Evolutionary conservation across 2,888 invertebrate genomes (phyloP).

Genomic region (Cryptus viduatorius): DNA sequence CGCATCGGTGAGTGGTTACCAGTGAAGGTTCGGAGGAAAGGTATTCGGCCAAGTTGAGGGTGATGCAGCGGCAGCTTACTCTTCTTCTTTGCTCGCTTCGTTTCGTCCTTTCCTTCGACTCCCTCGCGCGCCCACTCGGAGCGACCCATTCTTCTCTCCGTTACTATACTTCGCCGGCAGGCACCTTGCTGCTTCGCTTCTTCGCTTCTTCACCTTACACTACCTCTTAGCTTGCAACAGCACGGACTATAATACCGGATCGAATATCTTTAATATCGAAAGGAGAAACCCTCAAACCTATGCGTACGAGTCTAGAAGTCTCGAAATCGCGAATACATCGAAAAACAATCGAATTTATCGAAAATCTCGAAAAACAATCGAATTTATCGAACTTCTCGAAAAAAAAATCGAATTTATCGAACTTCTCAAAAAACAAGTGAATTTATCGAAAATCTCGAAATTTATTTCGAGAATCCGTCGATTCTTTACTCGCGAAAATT

Average conservation of each 20-base stretch:
- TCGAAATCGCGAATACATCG: background rate
- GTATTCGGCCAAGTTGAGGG: slow-evolving; percentile 81
- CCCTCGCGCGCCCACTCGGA: slow-evolving; percentile 46
- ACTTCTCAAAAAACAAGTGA: too few species aligned
- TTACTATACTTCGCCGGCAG: slow-evolving; percentile 25
- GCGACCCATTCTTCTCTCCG: slow-evolving; percentile 36
- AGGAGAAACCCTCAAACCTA: slow-evolving; percentile 14
- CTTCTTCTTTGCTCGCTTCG: slow-evolving; percentile 65
- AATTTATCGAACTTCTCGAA: too few species aligned
- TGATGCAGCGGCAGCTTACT: slow-evolving; percentile 74
- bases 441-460: too few species aligned
- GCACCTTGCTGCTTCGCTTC: slow-evolving; percentile 19
- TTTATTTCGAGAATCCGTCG: too few species aligned
- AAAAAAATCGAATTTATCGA: too few species aligned
- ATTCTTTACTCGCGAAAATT: too few species aligned
- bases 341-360: too few species aligned
- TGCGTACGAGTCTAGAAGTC: background rate
- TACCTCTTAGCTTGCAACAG: slow-evolving; percentile 41
- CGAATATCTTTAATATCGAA: slow-evolving; percentile 32
- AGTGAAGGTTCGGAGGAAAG: slow-evolving; percentile 76
- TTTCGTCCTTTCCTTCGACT: slow-evolving; percentile 60
- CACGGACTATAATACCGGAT: slow-evolving; percentile 21
- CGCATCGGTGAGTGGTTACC: slow-evolving; percentile 76
- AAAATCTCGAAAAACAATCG: too few species aligned
- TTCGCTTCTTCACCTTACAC: slow-evolving; percentile 44